Percentiles rank a stretch among this genome's conserved stretches.
phyloP scores from a whole-genome alignment of 2,113 vertebrate genomes.

The Gallinago paraguaiae region DNA sequence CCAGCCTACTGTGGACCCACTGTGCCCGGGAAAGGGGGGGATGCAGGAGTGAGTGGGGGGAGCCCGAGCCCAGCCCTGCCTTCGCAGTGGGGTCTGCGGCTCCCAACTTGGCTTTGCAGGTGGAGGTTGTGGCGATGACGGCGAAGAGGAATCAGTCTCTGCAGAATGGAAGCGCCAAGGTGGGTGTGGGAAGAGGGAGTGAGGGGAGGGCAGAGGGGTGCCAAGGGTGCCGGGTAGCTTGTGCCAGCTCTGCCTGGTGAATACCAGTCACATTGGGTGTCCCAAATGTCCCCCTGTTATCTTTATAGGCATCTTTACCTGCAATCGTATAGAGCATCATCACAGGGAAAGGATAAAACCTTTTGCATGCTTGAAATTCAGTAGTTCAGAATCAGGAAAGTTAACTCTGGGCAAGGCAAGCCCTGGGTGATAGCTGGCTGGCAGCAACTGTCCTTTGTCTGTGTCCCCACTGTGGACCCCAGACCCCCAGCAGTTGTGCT shows the following conservation, averaged over 20 bases:
- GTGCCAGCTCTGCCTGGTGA: not conserved
- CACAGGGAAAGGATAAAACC: not conserved
- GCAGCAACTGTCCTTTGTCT: not conserved
- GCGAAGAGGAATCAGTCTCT: conserved; percentile 40
- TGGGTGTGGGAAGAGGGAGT: conserved; percentile 8
- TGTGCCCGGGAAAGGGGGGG: fast-evolving
- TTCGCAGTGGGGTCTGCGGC: not conserved
- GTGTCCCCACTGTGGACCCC: not conserved
- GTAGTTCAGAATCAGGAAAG: not conserved
- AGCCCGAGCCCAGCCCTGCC: not conserved
- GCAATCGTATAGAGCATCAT: not conserved
- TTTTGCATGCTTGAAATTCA: not conserved
- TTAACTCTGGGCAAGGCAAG: not conserved
- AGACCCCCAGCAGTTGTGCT: not conserved
- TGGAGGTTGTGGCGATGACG: not conserved
- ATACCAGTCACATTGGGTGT: not conserved
- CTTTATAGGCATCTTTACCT: not conserved
- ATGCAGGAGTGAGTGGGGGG: not conserved
- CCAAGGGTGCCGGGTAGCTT: fast-evolving
- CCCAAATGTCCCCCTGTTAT: not conserved
- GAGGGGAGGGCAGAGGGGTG: not conserved
- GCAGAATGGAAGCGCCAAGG: conserved; percentile 69
- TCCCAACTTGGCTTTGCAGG: conserved; percentile 50
- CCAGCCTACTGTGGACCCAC: not conserved
- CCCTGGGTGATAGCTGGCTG: fast-evolving